Conservation (phyloP, 2,888 invertebrate genomes). For the Ellobium chinense region DNA sequence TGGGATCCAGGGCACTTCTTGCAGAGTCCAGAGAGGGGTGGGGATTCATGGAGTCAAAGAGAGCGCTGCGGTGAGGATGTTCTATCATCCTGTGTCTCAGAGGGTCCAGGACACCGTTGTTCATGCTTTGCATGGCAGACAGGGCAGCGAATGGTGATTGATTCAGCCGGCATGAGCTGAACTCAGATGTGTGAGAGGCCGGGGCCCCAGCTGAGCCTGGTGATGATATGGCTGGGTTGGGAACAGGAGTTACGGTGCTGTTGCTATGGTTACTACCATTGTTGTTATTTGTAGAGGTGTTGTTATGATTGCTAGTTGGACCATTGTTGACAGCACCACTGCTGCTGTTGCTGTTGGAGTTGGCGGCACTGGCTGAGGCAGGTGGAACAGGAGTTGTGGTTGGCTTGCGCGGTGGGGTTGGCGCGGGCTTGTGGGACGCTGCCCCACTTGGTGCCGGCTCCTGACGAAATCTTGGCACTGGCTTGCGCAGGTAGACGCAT, state of each 20-base stretch:
- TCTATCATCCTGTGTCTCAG: constrained; percentile 33
- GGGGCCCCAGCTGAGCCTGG: constrained; percentile 31
- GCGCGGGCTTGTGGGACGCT: neutral
- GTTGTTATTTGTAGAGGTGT: no score
- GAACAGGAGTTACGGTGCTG: neutral
- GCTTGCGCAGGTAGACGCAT: constrained; percentile 69
- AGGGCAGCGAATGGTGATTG: constrained; percentile 42
- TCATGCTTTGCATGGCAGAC: constrained; percentile 29
- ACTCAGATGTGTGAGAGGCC: constrained; percentile 38
- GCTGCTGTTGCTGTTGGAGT: constrained; percentile 25
- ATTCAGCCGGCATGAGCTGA: constrained; percentile 47
- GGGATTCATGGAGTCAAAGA: constrained; percentile 42
- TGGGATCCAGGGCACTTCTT: neutral
- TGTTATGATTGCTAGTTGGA: constrained; percentile 37
- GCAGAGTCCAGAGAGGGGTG: constrained; percentile 12
- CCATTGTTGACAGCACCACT: constrained; percentile 27
- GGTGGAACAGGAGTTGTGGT: constrained; percentile 7
- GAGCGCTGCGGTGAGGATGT: constrained; percentile 37
- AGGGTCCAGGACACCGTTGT: constrained; percentile 46
- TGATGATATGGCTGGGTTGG: constrained; percentile 19
- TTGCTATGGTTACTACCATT: constrained; percentile 46
- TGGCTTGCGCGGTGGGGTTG: neutral
- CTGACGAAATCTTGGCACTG: constrained; percentile 51
- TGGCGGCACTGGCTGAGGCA: neutral
- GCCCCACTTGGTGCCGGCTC: constrained; percentile 18